These are phyloP conservation scores for Calycopis cecrops DNA, from an alignment of 1,140 invertebrate species.

Conservation along the genomic window DNA sequence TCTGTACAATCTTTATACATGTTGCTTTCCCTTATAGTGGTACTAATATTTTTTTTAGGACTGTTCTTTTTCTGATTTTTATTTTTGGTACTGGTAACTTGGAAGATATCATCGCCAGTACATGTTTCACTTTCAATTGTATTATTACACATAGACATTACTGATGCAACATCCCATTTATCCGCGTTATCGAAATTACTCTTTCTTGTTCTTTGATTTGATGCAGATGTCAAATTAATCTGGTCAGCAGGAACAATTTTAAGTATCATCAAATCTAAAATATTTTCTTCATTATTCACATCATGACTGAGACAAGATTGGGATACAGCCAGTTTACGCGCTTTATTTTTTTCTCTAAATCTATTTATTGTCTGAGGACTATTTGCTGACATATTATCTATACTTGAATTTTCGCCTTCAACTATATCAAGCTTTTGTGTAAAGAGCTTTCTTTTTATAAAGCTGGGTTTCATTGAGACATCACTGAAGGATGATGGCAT, in stretches of 20 bases:
- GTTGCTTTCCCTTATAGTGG: constrained; percentile 30
- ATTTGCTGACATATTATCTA: constrained; percentile 31
- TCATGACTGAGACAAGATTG: constrained; percentile 56
- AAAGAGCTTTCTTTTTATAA: constrained; percentile 63
- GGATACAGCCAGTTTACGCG: constrained; percentile 50
- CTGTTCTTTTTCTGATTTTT: constrained; percentile 18
- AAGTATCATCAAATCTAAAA: constrained; percentile 58
- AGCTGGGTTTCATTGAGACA: constrained; percentile 55
- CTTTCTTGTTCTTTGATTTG: constrained; percentile 35
- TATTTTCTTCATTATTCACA: constrained; percentile 43
- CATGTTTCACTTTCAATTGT: constrained; percentile 52
- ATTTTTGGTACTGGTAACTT: constrained; percentile 22
- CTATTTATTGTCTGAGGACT: constrained; percentile 45
- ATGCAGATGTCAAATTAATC: constrained; percentile 43
- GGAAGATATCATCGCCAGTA: constrained; percentile 63
- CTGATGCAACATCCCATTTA: constrained; percentile 53
- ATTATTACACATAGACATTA: constrained; percentile 45
- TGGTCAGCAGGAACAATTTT: constrained; percentile 55
- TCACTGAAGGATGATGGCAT: constrained; percentile 32
- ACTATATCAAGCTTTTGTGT: constrained; percentile 57
- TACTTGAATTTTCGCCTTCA: constrained; percentile 43
- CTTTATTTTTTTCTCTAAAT: constrained; percentile 52
- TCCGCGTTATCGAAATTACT: constrained; percentile 31
- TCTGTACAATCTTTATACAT: constrained; percentile 39
- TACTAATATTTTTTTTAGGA: constrained; percentile 25